Conservation (phyloP, 2,113 vertebrate genomes). For the Ciconia stormi region DNA sequence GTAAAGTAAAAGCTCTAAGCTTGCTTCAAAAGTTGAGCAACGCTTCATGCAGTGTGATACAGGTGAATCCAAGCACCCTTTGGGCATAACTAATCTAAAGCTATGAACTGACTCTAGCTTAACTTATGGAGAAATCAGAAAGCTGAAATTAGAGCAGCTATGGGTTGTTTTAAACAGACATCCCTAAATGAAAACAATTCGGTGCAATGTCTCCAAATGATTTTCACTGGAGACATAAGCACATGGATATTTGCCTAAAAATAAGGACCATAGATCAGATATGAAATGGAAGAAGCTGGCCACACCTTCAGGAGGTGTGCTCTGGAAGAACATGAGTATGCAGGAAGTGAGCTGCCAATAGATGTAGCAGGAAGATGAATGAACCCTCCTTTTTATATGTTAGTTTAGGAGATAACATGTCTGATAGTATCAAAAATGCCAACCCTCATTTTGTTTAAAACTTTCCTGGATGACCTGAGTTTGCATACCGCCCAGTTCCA, state of each 20-base stretch:
- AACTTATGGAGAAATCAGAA: background rate
- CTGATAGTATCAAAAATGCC: background rate
- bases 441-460: background rate
- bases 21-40: background rate
- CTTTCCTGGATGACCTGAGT: background rate
- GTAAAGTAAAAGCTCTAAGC: conserved; percentile 11
- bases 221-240: background rate
- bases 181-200: background rate
- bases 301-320: background rate
- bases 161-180: background rate
- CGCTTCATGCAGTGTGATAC: background rate
- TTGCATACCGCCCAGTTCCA: background rate
- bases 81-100: background rate
- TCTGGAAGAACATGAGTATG: background rate
- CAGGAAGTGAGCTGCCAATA: background rate
- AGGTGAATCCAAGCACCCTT: background rate
- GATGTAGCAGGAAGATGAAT: background rate
- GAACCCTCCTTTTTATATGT: background rate
- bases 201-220: background rate
- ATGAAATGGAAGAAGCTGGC: background rate
- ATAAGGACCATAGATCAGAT: background rate
- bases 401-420: background rate
- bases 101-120: background rate
- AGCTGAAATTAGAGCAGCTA: background rate
- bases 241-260: background rate